Evolutionary conservation across 2,113 vertebrate genomes (phyloP).

Genomic region (Heptranchias perlo): DNA sequence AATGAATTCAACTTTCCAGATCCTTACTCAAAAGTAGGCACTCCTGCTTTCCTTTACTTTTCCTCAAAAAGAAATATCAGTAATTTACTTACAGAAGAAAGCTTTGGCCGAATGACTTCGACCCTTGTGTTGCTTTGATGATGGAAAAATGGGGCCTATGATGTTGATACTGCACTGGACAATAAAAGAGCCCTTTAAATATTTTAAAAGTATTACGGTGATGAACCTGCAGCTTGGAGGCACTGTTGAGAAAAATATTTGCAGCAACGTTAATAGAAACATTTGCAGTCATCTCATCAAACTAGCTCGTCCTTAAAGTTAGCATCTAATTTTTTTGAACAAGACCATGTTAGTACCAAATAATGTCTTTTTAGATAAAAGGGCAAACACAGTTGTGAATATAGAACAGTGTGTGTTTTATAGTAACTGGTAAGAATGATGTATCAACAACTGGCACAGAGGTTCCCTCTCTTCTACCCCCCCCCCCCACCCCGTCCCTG

Average conservation of each 20-base stretch:
- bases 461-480: background rate
- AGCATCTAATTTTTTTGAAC: background rate
- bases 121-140: background rate
- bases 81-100: background rate
- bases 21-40: conserved; percentile 88
- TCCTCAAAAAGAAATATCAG: conserved; percentile 7
- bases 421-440: background rate
- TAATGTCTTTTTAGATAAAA: background rate
- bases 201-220: background rate
- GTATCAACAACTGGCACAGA: background rate
- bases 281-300: background rate
- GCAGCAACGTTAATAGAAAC: background rate
- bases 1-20: conserved; percentile 98
- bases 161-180: too few species aligned
- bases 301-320: background rate
- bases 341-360: background rate
- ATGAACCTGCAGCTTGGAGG: background rate
- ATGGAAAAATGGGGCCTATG: background rate
- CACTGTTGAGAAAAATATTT: background rate
- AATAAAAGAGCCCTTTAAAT: background rate
- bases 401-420: background rate
- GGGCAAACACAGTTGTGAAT: background rate
- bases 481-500: background rate
- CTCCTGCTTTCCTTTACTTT: conserved; percentile 42
- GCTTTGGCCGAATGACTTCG: background rate